phyloP scores from a whole-genome alignment of 2,797 vertebrate species.

The Chaetophractus vellerosus region DNA sequence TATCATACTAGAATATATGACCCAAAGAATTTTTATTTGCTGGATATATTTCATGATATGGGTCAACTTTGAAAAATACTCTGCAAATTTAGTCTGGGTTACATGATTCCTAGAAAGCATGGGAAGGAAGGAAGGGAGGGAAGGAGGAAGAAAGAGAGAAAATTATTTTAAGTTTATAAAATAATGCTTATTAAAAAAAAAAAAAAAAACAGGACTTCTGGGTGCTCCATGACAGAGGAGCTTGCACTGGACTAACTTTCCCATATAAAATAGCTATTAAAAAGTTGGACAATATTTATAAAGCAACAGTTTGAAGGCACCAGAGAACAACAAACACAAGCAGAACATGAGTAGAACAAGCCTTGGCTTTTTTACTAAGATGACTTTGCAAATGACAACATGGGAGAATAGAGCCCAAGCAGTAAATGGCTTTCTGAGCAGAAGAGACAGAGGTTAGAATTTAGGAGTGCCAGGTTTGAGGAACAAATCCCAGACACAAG shows the following conservation, averaged over 20 bases:
- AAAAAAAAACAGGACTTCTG: slow-evolving; percentile 43
- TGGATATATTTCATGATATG: slow-evolving; percentile 22
- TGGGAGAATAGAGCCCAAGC: neutral
- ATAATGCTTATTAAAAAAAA: slow-evolving; percentile 36
- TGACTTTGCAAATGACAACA: slow-evolving; percentile 1
- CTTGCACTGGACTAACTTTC: neutral
- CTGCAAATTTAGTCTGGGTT: slow-evolving; percentile 22
- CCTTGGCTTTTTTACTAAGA: slow-evolving; percentile 15
- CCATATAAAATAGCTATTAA: neutral
- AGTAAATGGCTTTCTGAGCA: slow-evolving; percentile 21
- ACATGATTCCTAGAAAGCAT: slow-evolving; percentile 10
- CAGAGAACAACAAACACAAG: slow-evolving; percentile 16
- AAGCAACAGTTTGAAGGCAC: neutral
- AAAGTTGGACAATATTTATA: slow-evolving; percentile 2
- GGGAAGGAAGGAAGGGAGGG: slow-evolving; percentile 37
- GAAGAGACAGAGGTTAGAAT: slow-evolving; percentile 4
- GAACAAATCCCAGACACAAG: neutral
- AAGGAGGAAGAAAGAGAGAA: neutral
- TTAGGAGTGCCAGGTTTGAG: neutral
- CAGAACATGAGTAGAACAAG: neutral
- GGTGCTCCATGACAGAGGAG: slow-evolving; percentile 10
- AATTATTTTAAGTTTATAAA: slow-evolving; percentile 52
- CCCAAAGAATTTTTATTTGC: slow-evolving; percentile 62
- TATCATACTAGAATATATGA: slow-evolving; percentile 32
- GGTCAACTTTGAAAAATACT: slow-evolving; percentile 50